Percentiles rank a stretch among this genome's conserved stretches.
These are phyloP conservation scores for Antechinus stuartii DNA, from an alignment of 2,113 vertebrate genomes.

Conservation along the genomic window DNA sequence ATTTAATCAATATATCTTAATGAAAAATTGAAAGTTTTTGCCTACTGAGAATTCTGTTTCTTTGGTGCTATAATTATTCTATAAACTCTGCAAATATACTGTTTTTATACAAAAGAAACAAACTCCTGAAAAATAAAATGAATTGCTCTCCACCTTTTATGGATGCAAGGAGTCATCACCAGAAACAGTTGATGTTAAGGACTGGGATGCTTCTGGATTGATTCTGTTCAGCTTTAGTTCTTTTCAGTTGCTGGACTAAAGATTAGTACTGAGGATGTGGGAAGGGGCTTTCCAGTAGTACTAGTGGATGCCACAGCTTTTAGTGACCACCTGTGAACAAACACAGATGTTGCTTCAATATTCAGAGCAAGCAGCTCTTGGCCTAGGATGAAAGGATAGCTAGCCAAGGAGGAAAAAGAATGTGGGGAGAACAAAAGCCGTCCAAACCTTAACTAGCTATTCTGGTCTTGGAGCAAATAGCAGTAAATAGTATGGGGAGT, in stretches of 20 bases:
- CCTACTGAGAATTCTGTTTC: background rate
- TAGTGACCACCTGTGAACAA: background rate
- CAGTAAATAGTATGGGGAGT: background rate
- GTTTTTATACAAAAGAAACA: constrained; percentile 63
- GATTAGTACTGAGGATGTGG: background rate
- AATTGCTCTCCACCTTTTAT: constrained; percentile 24
- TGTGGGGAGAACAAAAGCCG: background rate
- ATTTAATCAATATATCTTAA: background rate
- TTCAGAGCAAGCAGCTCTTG: background rate
- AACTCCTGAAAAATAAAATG: constrained; percentile 56
- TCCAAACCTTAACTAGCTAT: background rate
- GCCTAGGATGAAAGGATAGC: background rate
- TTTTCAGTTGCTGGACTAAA: background rate
- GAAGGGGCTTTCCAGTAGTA: background rate
- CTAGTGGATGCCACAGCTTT: background rate
- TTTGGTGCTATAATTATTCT: background rate
- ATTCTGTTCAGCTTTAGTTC: background rate
- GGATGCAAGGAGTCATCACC: background rate
- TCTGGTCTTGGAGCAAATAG: background rate
- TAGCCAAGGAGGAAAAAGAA: background rate
- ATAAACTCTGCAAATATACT: background rate
- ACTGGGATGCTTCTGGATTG: background rate
- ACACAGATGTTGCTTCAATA: background rate
- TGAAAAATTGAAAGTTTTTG: background rate
- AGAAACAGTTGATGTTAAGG: background rate